These are phyloP conservation scores for Phocoena phocoena DNA, from an alignment of 2,113 vertebrate genomes.

Conservation along the genomic window DNA sequence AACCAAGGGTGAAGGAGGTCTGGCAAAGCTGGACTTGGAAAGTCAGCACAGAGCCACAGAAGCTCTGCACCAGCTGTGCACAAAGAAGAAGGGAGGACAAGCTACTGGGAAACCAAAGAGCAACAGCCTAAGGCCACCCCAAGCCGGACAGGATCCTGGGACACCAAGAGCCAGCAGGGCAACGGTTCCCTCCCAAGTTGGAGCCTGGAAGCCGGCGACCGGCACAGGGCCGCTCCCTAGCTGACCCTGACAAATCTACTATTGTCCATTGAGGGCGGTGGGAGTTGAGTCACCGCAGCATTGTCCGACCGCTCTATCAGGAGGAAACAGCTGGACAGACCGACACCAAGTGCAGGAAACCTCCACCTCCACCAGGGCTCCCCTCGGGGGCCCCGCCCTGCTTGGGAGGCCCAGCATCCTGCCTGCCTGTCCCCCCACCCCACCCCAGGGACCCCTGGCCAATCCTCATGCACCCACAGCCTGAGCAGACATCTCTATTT, in stretches of 20 bases:
- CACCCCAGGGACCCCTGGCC: not conserved
- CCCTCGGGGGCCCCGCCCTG: not conserved
- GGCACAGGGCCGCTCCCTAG: not conserved
- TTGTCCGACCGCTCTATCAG: conserved; percentile 64
- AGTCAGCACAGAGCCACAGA: not conserved
- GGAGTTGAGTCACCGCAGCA: conserved; percentile 57
- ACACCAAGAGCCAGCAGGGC: not conserved
- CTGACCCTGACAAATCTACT: conserved; percentile 10
- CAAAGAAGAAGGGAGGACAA: not conserved
- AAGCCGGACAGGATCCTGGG: not conserved
- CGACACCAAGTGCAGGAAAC: conserved; percentile 58
- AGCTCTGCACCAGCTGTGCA: not conserved
- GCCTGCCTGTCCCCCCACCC: not conserved
- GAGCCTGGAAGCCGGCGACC: not conserved
- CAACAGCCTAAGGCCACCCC: not conserved
- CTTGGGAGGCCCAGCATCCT: conserved; percentile 52
- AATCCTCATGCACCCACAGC: not conserved
- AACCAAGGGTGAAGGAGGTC: conserved; percentile 10
- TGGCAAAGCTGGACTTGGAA: conserved; percentile 2
- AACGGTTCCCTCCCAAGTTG: not conserved
- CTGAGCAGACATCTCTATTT: not conserved
- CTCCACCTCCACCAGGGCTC: not conserved
- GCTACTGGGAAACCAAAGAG: not conserved
- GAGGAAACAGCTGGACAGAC: conserved; percentile 73
- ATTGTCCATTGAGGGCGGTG: not conserved